A percentile compares a stretch with the other conserved stretches of the same genome.
phyloP scores from a whole-genome alignment of 1,140 invertebrate species.

The Hyposmocoma kahamanoa region DNA sequence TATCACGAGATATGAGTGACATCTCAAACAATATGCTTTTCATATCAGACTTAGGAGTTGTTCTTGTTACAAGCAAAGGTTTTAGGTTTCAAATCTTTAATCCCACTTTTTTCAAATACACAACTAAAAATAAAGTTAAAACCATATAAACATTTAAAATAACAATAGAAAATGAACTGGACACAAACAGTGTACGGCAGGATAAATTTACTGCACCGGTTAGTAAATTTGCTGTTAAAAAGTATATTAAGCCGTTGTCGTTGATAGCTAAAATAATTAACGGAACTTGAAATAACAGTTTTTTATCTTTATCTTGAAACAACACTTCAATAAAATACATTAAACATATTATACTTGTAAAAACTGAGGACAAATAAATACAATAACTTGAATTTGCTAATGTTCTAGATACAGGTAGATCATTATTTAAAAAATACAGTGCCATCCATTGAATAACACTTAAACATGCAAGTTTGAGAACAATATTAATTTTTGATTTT shows the following conservation, averaged over 20 bases:
- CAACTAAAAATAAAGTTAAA: constrained; percentile 49
- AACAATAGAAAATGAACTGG: constrained; percentile 60
- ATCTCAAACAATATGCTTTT: too few relatives aligned
- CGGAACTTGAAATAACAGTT: constrained; percentile 52
- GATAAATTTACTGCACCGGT: constrained; percentile 86
- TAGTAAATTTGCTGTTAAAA: constrained; percentile 84
- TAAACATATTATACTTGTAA: constrained; percentile 68
- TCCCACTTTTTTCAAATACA: constrained; percentile 34
- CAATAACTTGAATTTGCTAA: constrained; percentile 86
- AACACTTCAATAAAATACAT: constrained; percentile 75
- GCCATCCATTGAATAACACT: constrained; percentile 64
- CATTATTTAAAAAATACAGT: constrained; percentile 69
- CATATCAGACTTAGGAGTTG: too few relatives aligned
- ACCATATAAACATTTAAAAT: constrained; percentile 78
- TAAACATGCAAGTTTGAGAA: constrained; percentile 48
- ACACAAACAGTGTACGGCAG: constrained; percentile 76
- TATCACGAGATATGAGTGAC: too few relatives aligned
- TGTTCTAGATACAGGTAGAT: constrained; percentile 77
- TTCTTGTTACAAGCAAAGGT: too few relatives aligned
- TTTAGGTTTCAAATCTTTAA: constrained; percentile 15
- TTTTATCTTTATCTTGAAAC: constrained; percentile 38
- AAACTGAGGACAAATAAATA: constrained; percentile 81
- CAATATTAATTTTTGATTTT: constrained; percentile 26
- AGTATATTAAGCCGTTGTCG: constrained; percentile 85
- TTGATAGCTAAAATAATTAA: constrained; percentile 80